Percentiles rank a stretch among this genome's conserved stretches.
Conservation (phyloP, 2,888 invertebrate genomes). For the Drosophila mimica region DNA sequence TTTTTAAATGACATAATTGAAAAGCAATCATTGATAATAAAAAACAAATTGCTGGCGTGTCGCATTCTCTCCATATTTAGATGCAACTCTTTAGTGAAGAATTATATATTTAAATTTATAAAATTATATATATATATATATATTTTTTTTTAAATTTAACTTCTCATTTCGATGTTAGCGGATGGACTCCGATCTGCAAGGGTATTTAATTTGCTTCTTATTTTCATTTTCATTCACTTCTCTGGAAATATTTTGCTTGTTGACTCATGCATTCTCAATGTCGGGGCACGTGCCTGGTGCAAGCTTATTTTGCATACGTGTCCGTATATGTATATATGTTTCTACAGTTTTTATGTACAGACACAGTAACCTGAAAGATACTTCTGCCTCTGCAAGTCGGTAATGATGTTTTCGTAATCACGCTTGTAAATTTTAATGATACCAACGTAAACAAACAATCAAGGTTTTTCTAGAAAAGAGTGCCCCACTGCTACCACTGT, state of each 20-base stretch:
- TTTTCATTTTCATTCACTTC: background rate
- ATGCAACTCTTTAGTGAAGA: background rate
- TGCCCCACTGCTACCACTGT: background rate
- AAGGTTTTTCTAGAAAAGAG: background rate
- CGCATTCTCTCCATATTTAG: background rate
- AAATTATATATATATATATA: too few species aligned
- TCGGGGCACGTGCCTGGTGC: conserved; percentile 38
- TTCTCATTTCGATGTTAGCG: too few species aligned
- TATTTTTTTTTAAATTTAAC: background rate
- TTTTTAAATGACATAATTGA: background rate
- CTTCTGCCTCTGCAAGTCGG: background rate
- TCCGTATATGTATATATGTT: background rate
- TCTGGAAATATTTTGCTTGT: background rate
- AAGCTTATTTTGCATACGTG: conserved; percentile 46
- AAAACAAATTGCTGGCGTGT: background rate
- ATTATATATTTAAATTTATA: too few species aligned
- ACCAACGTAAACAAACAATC: conserved; percentile 15
- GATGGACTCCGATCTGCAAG: background rate
- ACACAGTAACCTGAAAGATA: background rate
- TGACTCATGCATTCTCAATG: conserved; percentile 49
- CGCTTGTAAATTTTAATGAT: conserved; percentile 36
- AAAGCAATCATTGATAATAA: background rate
- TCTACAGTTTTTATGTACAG: background rate
- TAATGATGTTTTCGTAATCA: conserved; percentile 50
- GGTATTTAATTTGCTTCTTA: background rate